Evolutionary conservation across 1,140 invertebrate genomes (phyloP).

Genomic region (Heterodera carotae): DNA sequence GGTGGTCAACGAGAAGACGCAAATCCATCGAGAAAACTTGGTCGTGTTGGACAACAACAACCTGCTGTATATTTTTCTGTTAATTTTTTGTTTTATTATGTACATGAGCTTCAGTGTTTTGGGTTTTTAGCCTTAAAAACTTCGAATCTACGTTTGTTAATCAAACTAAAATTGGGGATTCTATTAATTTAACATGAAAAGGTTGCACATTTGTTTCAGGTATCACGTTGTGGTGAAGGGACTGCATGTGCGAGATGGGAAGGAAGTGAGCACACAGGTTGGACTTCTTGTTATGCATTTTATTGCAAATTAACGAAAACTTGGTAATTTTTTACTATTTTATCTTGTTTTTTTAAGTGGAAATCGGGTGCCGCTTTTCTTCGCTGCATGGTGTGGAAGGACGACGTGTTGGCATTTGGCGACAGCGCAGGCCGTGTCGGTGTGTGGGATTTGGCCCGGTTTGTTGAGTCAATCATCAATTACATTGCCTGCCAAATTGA

Average conservation of each 20-base stretch:
- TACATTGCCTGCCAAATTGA: not conserved
- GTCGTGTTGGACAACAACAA: conserved; percentile 65
- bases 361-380: conserved; percentile 53
- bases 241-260: conserved; percentile 62
- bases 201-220: not conserved
- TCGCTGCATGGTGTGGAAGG: conserved; percentile 63
- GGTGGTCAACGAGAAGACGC: conserved; percentile 47
- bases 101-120: too few species aligned
- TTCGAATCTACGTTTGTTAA: too few species aligned
- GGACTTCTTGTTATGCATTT: conserved; percentile 3
- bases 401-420: conserved; percentile 63
- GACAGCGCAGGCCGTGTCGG: conserved; percentile 57
- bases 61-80: conserved; percentile 50
- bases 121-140: too few species aligned
- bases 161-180: too few species aligned
- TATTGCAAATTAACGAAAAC: not conserved
- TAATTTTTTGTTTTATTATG: too few species aligned
- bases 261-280: conserved; percentile 64
- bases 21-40: conserved; percentile 59
- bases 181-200: conserved; percentile 5
- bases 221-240: conserved; percentile 62
- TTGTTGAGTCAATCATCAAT: too few species aligned
- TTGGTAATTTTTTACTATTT: not conserved
- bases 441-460: conserved; percentile 58
- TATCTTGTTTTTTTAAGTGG: conserved; percentile 48